Percentiles rank a stretch among this genome's conserved stretches.
phyloP scores from a whole-genome alignment of 2,797 vertebrate genomes.

The Trachops cirrhosus region DNA sequence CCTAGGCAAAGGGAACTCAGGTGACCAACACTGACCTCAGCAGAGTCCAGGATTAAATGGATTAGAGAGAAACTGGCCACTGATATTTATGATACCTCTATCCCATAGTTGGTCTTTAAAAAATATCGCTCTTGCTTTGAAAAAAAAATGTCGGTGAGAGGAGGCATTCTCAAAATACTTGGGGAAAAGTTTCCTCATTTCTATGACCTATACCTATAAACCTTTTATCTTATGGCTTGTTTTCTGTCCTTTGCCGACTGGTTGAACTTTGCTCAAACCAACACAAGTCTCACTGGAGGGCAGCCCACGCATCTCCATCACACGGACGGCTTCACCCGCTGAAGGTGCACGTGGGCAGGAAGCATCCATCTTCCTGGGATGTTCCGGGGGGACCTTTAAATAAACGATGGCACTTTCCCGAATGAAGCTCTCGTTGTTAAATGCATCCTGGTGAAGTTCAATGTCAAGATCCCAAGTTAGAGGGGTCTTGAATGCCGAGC shows the following conservation, averaged over 20 bases:
- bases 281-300: not conserved
- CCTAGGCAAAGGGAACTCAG: not conserved
- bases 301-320: not conserved
- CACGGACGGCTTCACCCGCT: not conserved
- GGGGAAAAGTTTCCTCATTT: not conserved
- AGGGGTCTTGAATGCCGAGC: not conserved
- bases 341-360: not conserved
- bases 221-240: slow-evolving; percentile 46
- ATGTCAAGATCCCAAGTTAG: not conserved
- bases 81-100: slow-evolving; percentile 12
- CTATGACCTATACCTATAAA: slow-evolving; percentile 26
- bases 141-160: not conserved
- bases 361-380: slow-evolving; percentile 25
- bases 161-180: slow-evolving; percentile 16
- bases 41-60: not conserved
- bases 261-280: slow-evolving; percentile 56
- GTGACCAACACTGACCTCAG: not conserved
- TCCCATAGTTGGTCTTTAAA: not conserved
- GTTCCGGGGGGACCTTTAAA: slow-evolving; percentile 24
- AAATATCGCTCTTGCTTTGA: not conserved
- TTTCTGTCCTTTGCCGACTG: slow-evolving; percentile 37
- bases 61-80: not conserved
- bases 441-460: not conserved
- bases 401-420: not conserved
- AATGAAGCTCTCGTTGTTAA: slow-evolving; percentile 34